These are phyloP conservation scores for Pteropus alecto DNA, from an alignment of 2,113 vertebrate species.

Conservation along the genomic window DNA sequence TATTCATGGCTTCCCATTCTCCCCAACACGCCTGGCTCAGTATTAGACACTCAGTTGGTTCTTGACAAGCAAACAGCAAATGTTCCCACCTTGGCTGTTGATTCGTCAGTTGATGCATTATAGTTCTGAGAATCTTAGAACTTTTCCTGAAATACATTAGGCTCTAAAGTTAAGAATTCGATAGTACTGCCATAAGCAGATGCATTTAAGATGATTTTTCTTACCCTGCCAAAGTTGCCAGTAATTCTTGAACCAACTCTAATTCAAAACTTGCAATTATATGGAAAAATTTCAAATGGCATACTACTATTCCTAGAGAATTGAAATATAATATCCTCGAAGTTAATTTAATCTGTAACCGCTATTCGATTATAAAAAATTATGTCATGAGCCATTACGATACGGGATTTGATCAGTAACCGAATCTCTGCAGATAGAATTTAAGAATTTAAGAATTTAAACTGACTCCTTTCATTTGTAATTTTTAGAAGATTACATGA, in stretches of 20 bases:
- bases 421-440: background rate
- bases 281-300: background rate
- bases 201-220: background rate
- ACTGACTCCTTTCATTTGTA: background rate
- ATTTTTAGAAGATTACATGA: background rate
- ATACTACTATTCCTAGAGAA: background rate
- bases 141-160: background rate
- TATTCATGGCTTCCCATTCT: background rate
- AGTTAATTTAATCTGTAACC: slow-evolving; percentile 38
- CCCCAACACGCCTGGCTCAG: background rate
- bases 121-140: background rate
- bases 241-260: background rate
- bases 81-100: background rate
- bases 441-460: background rate
- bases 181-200: background rate
- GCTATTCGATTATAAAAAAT: background rate
- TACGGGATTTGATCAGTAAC: background rate
- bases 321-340: background rate
- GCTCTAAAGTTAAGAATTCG: background rate
- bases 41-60: background rate
- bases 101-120: background rate
- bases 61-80: background rate
- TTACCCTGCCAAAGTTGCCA: background rate
- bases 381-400: background rate
- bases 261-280: background rate